Evolutionary conservation across 1,140 invertebrate genomes (phyloP).

Genomic region (Brachionus koreanus): DNA sequence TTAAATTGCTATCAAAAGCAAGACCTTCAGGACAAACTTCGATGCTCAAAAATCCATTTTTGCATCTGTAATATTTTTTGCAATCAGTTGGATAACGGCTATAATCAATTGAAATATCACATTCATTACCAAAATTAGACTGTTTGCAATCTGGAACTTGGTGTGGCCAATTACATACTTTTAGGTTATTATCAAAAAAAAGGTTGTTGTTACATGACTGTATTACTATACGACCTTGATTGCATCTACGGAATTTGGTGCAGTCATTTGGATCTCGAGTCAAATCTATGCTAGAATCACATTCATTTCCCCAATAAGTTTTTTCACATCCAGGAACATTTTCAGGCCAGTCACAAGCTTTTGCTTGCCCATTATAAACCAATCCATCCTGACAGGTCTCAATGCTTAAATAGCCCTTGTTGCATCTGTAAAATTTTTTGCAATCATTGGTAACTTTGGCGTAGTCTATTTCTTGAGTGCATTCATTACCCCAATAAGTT

Average conservation of each 20-base stretch:
- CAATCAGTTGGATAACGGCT: background rate
- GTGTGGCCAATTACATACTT: background rate
- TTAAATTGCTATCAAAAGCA: background rate
- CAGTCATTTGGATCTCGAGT: slow-evolving; percentile 6
- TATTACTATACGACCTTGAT: background rate
- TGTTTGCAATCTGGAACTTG: background rate
- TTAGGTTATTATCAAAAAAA: background rate
- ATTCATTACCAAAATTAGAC: background rate
- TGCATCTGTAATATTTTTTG: slow-evolving; percentile 8
- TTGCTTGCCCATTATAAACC: background rate
- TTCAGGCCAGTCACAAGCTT: background rate
- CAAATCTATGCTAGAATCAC: background rate
- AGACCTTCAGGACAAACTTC: background rate
- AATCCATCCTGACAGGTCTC: background rate
- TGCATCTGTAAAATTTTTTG: background rate
- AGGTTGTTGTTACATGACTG: background rate
- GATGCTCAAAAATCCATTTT: background rate
- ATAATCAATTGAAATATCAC: background rate
- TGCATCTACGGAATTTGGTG: slow-evolving; percentile 1
- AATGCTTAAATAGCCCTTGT: background rate
- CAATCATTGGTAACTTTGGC: background rate
- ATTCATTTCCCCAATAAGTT: slow-evolving; percentile 13
- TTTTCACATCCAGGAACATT: background rate
- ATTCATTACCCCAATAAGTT: background rate
- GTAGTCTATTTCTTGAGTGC: background rate